Evolutionary conservation across 2,888 invertebrate species (phyloP).

Genomic region (Drosophila quinaria): DNA sequence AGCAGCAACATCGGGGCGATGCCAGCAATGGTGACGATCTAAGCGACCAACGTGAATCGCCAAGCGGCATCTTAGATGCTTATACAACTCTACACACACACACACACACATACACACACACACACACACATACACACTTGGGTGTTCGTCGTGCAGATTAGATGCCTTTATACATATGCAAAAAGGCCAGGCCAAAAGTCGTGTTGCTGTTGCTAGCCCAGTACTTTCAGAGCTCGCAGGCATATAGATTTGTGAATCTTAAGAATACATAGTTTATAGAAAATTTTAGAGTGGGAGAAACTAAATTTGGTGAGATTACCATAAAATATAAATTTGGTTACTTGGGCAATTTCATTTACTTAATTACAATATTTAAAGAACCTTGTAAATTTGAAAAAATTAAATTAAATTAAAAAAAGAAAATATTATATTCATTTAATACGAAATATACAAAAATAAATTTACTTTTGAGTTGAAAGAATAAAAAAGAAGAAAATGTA

Average conservation of each 20-base stretch:
- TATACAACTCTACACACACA: constrained; percentile 44
- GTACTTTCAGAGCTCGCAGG: not conserved
- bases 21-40: constrained; percentile 77
- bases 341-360: too few species aligned
- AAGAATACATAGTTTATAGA: too few species aligned
- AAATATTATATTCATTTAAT: too few species aligned
- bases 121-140: constrained; percentile 28
- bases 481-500: too few species aligned
- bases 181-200: constrained; percentile 57
- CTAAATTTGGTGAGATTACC: too few species aligned
- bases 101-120: constrained; percentile 46
- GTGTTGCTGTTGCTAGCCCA: constrained; percentile 55
- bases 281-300: not conserved
- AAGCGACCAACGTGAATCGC: constrained; percentile 69
- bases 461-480: too few species aligned
- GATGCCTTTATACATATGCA: constrained; percentile 76
- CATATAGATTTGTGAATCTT: not conserved
- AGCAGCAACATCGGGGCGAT: constrained; percentile 52
- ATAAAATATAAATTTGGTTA: too few species aligned
- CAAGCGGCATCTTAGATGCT: constrained; percentile 80
- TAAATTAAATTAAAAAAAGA: too few species aligned
- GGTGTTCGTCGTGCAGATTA: constrained; percentile 70
- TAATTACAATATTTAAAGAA: too few species aligned
- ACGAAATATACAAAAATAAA: too few species aligned
- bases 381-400: too few species aligned